These are phyloP conservation scores for Troilus luridus DNA, from an alignment of 2,888 invertebrate genomes.

Conservation along the genomic window DNA sequence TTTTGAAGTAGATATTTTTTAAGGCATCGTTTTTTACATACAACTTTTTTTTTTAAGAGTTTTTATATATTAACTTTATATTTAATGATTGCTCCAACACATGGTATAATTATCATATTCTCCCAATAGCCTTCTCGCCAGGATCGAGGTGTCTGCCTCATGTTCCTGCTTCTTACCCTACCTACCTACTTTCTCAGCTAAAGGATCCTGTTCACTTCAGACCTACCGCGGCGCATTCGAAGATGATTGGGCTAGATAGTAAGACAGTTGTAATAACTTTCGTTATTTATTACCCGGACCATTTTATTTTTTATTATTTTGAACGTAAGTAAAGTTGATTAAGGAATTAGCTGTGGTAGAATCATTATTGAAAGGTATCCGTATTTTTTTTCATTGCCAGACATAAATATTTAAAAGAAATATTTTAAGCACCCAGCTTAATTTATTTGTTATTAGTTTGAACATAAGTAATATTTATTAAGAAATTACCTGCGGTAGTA, in stretches of 20 bases:
- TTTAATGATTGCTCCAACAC: too few species aligned
- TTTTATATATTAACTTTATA: too few species aligned
- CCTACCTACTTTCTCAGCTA: not conserved
- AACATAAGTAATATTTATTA: not conserved
- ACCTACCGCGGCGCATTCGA: not conserved
- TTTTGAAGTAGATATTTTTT: too few species aligned
- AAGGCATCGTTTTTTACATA: too few species aligned
- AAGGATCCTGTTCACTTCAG: not conserved
- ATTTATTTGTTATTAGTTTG: not conserved
- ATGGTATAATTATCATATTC: not conserved
- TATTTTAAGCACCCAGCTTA: not conserved
- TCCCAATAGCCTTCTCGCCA: not conserved
- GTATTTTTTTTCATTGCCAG: too few species aligned
- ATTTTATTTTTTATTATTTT: not conserved
- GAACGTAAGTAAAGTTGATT: not conserved
- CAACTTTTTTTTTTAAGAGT: too few species aligned
- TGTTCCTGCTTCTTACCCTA: too few species aligned
- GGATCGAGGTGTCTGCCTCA: not conserved
- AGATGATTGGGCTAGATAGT: not conserved
- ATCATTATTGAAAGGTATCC: not conserved
- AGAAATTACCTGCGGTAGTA: not conserved
- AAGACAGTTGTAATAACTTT: conserved; percentile 30
- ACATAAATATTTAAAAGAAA: not conserved
- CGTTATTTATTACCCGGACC: not conserved
- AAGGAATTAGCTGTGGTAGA: not conserved